Base-by-base conservation (phyloP, 2,113 vertebrate genomes). In the Peromyscus leucopus region DNA sequence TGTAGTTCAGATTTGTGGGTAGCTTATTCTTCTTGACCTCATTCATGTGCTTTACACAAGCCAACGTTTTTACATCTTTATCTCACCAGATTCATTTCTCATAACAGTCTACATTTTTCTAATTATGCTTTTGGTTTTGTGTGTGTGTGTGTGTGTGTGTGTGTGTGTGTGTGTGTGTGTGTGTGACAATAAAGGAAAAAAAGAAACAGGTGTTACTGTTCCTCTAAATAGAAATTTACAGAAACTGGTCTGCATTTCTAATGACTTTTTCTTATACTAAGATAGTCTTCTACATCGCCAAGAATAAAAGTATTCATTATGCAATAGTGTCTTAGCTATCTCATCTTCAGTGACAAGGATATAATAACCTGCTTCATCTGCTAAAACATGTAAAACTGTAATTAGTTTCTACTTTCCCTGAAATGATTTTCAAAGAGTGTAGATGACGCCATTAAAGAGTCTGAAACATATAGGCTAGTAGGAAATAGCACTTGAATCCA, bases 191-290 rank as follows among this genome's bases (percentile, higher is more conserved):
- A 94, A n/a, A 92, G 3, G n/a, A 93, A 78, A 31, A 28, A 15
- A 15, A 92, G 61, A 97, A 96, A 78, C 74, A 83, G 86, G 90
- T 95, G 92, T 61, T 86, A 51, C 19, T 8, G 0, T 90, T 42
- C 55, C 51, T 88, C 16, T 92, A 88, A 63, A 92, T 42, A 96
- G 26, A 94, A 95, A 91, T 90, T 95, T 96, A 87, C 91, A 96
- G 90, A 97, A 95, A 93, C 12, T 55, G 80, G 39, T 79, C 83
- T 96, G 63, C 21, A 85, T 72, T 82, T n/a, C 17, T 94, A 95
- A 96, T 87, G 91, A 46, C 12, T 75, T 83, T 96, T 51, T 59
- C 82, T 24, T 91, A 61, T 65, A 80, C 10, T 80, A 46, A 57
- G 42, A 96, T 9, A 51, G 86, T 69, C 57, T 95, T 89, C 78